phyloP scores from a whole-genome alignment of 2,113 vertebrate species.

The Brachyhypopomus gauderio region DNA sequence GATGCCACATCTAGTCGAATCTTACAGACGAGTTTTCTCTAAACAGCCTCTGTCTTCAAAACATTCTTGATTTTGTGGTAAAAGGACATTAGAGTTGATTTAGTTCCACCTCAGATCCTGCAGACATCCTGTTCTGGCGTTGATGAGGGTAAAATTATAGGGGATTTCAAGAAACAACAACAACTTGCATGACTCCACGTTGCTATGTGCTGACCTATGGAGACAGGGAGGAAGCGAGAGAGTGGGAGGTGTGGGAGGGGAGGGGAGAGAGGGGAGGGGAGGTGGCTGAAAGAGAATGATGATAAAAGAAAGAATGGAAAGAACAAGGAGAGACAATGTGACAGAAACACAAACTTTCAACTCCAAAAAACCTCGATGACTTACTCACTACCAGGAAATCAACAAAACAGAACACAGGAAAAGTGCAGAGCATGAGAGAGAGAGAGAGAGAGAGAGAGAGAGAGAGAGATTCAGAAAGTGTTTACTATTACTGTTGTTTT shows the following conservation, averaged over 20 bases:
- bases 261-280: slow-evolving; percentile 1
- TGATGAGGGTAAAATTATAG: slow-evolving; percentile 32
- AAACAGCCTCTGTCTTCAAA: neutral
- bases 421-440: neutral
- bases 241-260: slow-evolving; percentile 16
- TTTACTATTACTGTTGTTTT: no score
- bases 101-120: slow-evolving; percentile 9
- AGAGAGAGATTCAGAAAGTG: neutral
- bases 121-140: slow-evolving; percentile 20
- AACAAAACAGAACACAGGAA: slow-evolving; percentile 10
- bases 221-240: slow-evolving; percentile 33
- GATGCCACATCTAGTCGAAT: no score
- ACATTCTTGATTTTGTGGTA: neutral
- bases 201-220: slow-evolving; percentile 64
- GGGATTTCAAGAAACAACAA: slow-evolving; percentile 36
- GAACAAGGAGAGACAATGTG: neutral
- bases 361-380: slow-evolving; percentile 2
- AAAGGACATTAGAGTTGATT: neutral
- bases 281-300: slow-evolving; percentile 24
- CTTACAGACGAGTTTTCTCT: neutral
- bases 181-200: slow-evolving; percentile 56
- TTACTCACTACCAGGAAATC: slow-evolving; percentile 27
- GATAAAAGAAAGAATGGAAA: neutral
- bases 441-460: slow-evolving; percentile 5
- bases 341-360: slow-evolving; percentile 16